Evolutionary conservation across 2,888 invertebrate species (phyloP).

Genomic region (Parnassius smintheus): DNA sequence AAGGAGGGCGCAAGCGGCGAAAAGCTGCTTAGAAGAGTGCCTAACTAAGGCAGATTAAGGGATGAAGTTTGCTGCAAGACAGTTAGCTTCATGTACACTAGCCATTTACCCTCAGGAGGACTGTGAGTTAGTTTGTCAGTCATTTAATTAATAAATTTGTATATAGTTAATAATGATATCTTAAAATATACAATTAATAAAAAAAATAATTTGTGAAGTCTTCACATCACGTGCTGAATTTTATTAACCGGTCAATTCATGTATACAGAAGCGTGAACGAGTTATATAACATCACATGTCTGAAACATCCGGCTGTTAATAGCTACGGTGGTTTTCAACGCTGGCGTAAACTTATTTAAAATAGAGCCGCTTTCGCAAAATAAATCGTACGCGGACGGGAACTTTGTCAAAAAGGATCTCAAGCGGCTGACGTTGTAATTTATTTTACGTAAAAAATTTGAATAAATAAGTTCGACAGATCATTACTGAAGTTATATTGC

Average conservation of each 20-base stretch:
- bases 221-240: slow-evolving; percentile 12
- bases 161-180: too few species aligned
- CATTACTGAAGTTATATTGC: neutral
- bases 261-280: slow-evolving; percentile 19
- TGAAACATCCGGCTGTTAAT: slow-evolving; percentile 28
- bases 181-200: neutral
- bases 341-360: slow-evolving; percentile 27
- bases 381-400: slow-evolving; percentile 24
- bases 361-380: slow-evolving; percentile 18
- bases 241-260: slow-evolving; percentile 8
- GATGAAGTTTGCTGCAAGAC: too few species aligned
- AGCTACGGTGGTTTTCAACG: slow-evolving; percentile 23
- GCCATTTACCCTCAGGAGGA: too few species aligned
- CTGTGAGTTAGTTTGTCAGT: too few species aligned
- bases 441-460: slow-evolving; percentile 10
- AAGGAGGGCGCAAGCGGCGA: too few species aligned
- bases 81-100: too few species aligned
- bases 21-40: too few species aligned
- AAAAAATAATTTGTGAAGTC: slow-evolving; percentile 1
- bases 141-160: too few species aligned
- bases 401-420: slow-evolving; percentile 25
- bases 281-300: slow-evolving; percentile 29
- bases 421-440: slow-evolving; percentile 21
- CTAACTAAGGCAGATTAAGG: too few species aligned
- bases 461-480: neutral